A percentile compares a stretch with the other conserved stretches of the same genome.
phyloP scores from a whole-genome alignment of 2,113 vertebrate genomes.

The Larimichthys crocea region DNA sequence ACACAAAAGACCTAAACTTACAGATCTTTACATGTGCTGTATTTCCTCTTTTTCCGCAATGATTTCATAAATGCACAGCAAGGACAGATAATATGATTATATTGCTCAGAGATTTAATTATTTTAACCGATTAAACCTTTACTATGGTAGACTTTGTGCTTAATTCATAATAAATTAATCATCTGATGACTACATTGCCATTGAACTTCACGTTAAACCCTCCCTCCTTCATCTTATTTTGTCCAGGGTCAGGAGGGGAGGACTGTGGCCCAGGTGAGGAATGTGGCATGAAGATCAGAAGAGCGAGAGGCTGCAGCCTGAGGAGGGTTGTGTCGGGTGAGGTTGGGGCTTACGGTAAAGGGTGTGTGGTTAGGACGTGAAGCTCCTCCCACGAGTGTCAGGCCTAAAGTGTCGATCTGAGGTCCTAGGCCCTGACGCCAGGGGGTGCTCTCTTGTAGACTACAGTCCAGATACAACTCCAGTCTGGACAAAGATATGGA shows the following conservation, averaged over 20 bases:
- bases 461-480: conserved; percentile 36
- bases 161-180: not conserved
- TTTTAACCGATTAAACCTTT: too few relatives aligned
- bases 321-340: conserved; percentile 4
- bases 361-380: conserved; percentile 22
- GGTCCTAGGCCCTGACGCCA: conserved; percentile 11
- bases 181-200: not conserved
- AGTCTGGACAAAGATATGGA: conserved; percentile 29
- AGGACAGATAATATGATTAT: not conserved
- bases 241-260: conserved; percentile 41
- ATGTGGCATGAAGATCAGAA: conserved; percentile 79
- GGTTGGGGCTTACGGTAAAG: conserved; percentile 73
- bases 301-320: conserved; percentile 40
- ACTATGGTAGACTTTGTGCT: not conserved
- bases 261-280: conserved; percentile 79
- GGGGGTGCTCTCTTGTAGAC: conserved; percentile 39
- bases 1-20: not conserved
- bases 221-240: conserved; percentile 14
- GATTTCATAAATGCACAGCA: not conserved
- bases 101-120: not conserved
- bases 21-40: not conserved
- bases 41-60: not conserved
- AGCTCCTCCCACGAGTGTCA: conserved; percentile 49
- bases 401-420: conserved; percentile 8
- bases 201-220: conserved; percentile 44